Conservation (phyloP, 2,113 vertebrate species). For the Oryctolagus cuniculus region mOryCun1.1 NC_091451.1:25914001-25914500, state of each 20-base stretch:
- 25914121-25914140: slow-evolving; percentile 34
- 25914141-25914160: slow-evolving; percentile 56
- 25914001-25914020: slow-evolving; percentile 50
- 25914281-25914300: background rate
- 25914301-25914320: slow-evolving; percentile 66
- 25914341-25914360: background rate
- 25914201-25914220: slow-evolving; percentile 71
- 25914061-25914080: slow-evolving; percentile 63
- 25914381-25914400: background rate
- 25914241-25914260: slow-evolving; percentile 46
- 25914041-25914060: slow-evolving; percentile 39
- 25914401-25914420: too few species aligned
- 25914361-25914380: background rate
- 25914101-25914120: slow-evolving; percentile 78
- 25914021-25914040: slow-evolving; percentile 41
- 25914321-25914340: slow-evolving; percentile 40
- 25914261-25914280: background rate
- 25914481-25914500: too few species aligned
- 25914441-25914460: too few species aligned
- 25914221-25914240: slow-evolving; percentile 73
- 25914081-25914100: slow-evolving; percentile 77
- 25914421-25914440: too few species aligned
- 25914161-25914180: slow-evolving; percentile 51
- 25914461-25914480: too few species aligned
- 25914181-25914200: slow-evolving; percentile 53